Conservation (phyloP, 92 coral and sea anemone species). For the Actinernus sp. region DNA sequence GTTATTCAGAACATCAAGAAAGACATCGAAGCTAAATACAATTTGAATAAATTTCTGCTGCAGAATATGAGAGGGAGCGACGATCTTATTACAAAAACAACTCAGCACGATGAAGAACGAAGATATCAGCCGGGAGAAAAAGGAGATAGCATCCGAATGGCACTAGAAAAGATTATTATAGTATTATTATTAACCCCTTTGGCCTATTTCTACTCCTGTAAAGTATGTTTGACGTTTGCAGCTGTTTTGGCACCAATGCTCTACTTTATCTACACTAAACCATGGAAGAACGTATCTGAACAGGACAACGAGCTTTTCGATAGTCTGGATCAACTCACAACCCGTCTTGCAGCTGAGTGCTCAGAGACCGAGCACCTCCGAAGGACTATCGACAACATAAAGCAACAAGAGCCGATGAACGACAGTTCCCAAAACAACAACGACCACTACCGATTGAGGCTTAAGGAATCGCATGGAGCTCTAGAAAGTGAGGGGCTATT, state of each 20-base stretch:
- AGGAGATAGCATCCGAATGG: conserved; percentile 4
- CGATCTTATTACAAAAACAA: neutral
- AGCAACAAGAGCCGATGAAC: neutral
- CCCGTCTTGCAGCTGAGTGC: conserved; percentile 31
- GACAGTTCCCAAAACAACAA: neutral
- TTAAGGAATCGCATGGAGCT: conserved; percentile 9
- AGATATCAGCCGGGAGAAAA: neutral
- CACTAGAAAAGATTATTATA: conserved; percentile 10
- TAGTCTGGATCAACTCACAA: conserved; percentile 8
- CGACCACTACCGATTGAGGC: neutral
- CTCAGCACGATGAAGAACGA: neutral
- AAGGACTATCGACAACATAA: conserved; percentile 15
- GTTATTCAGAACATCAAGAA: conserved; percentile 48
- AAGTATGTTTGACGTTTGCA: conserved; percentile 22
- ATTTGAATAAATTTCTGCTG: conserved; percentile 20
- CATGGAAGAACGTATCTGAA: conserved; percentile 18
- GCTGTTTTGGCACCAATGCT: conserved; percentile 29
- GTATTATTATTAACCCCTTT: conserved; percentile 23
- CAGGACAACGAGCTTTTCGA: conserved; percentile 14
- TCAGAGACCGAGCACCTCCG: conserved; percentile 17
- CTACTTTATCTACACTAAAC: conserved; percentile 24
- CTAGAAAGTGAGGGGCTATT: conserved; percentile 22
- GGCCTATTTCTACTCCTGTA: conserved; percentile 24
- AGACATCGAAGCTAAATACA: conserved; percentile 39
- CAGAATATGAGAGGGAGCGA: neutral